A percentile compares a stretch with the other conserved stretches of the same genome.
phyloP scores from a whole-genome alignment of 2,113 vertebrate genomes.

The Cavia aperea region DNA sequence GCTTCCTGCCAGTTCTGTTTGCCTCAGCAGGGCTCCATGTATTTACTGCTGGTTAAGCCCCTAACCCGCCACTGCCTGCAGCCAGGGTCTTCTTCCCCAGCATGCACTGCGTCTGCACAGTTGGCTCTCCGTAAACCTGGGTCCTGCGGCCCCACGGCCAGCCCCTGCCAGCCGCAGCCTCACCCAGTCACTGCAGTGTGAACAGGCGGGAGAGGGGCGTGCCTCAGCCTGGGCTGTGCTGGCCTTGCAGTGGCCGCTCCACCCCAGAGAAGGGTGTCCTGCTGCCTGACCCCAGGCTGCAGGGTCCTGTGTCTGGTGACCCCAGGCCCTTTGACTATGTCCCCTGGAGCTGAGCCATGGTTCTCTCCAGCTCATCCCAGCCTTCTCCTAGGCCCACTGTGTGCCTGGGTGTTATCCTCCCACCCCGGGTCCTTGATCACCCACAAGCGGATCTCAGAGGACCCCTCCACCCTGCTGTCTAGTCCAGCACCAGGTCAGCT shows the following conservation, averaged over 20 bases:
- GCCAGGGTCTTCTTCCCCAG: neutral
- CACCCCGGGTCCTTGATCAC: neutral
- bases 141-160: neutral
- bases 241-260: neutral
- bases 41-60: neutral
- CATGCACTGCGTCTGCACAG: neutral
- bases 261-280: neutral
- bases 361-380: fast-evolving
- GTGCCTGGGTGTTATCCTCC: neutral
- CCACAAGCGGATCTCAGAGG: neutral
- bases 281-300: neutral
- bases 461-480: neutral
- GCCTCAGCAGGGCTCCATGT: neutral
- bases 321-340: neutral
- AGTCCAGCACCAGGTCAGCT: fast-evolving
- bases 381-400: neutral
- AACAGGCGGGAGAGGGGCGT: neutral
- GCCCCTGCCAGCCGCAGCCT: neutral
- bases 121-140: neutral
- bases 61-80: neutral
- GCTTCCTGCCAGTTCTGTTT: too few relatives aligned
- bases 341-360: neutral
- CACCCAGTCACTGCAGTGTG: too few relatives aligned
- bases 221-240: fast-evolving
- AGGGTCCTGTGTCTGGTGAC: neutral